These are phyloP conservation scores for Wiebesia pumilae DNA, from an alignment of 1,140 invertebrate genomes.

Conservation along the genomic window DNA sequence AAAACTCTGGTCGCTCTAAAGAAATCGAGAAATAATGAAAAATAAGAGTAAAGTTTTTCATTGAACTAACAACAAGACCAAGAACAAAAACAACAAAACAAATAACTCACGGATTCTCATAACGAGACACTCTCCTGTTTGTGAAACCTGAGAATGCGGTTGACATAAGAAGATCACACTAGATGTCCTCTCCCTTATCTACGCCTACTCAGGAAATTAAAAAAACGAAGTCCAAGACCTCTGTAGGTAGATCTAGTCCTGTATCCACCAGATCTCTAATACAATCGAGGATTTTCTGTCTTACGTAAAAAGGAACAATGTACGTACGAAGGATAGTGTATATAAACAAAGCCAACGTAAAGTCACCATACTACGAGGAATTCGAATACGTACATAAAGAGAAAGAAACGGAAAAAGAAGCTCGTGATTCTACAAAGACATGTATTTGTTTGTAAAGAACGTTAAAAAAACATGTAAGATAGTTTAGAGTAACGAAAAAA, in stretches of 20 bases:
- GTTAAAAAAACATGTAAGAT: background rate
- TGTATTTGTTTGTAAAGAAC: too few species aligned
- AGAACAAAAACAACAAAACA: background rate
- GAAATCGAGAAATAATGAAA: background rate
- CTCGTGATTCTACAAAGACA: background rate
- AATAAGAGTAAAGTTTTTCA: background rate
- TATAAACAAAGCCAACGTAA: background rate
- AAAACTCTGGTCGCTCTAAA: background rate
- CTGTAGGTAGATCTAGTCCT: background rate
- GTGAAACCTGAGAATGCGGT: background rate
- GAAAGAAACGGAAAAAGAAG: background rate
- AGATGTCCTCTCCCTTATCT: background rate
- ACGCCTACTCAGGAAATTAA: conserved; percentile 41
- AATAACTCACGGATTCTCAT: background rate
- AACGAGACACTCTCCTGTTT: conserved; percentile 3
- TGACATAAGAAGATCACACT: background rate
- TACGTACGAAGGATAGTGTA: background rate
- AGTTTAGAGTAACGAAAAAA: background rate
- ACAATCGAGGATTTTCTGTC: background rate
- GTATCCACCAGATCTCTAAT: background rate
- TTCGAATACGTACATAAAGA: background rate
- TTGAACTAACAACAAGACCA: background rate
- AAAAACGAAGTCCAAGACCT: background rate
- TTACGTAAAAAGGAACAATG: conserved; percentile 2
- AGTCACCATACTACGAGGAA: background rate